These are phyloP conservation scores for Ophonus ardosiacus DNA, from an alignment of 2,888 invertebrate species.

Conservation along the genomic window DNA sequence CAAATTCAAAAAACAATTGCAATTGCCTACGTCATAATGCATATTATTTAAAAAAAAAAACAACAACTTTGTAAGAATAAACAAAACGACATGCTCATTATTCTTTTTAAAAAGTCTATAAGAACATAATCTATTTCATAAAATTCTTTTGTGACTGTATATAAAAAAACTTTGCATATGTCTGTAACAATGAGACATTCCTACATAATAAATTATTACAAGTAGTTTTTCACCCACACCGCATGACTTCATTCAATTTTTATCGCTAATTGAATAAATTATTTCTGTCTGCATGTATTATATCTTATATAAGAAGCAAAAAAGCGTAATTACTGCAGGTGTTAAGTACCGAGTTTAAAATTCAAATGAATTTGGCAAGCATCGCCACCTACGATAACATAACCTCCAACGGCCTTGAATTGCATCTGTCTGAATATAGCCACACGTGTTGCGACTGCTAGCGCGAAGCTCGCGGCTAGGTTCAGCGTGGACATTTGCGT, in stretches of 20 bases:
- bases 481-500: conserved; percentile 17
- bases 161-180: not conserved
- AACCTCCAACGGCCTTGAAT: conserved; percentile 16
- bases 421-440: conserved; percentile 19
- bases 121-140: no score
- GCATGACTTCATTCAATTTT: conserved; percentile 17
- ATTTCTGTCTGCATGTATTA: not conserved
- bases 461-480: not conserved
- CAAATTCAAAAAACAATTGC: no score
- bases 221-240: conserved; percentile 9
- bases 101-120: no score
- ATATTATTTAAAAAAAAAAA: no score
- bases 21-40: no score
- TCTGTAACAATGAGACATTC: not conserved
- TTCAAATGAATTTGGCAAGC: conserved; percentile 42
- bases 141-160: no score
- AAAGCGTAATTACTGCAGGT: conserved; percentile 31
- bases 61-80: no score
- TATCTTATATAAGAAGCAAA: conserved; percentile 18
- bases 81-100: no score
- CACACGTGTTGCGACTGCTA: not conserved
- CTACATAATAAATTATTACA: not conserved
- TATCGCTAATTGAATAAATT: not conserved
- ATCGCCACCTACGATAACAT: conserved; percentile 4
- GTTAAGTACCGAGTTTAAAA: conserved; percentile 24